Base-by-base conservation (phyloP, 2,797 vertebrate genomes). In the Smutsia temminckii region DNA sequence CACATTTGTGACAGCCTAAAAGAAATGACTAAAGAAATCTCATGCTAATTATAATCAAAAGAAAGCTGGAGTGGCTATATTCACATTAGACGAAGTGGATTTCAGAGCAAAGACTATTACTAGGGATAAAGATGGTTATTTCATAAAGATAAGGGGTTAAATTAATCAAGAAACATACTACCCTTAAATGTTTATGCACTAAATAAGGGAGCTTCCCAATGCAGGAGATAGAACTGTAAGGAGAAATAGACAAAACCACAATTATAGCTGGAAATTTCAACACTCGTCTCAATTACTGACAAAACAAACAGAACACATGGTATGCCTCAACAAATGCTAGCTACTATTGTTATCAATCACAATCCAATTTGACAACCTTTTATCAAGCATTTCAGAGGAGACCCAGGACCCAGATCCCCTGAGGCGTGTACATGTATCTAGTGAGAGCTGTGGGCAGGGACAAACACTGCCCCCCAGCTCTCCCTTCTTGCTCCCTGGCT, bases 401-500 rank as follows among this genome's bases (percentile, higher is more conserved):
- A 40, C 12, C 13, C 32, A n/a, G 29, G 42, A 61, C 68, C 77
- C 49, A 25, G 51, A 68, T 10, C 20, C 21, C 16, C 49, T 34
- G 12, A 57, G n/a, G 80, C 10, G 27, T 3, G 32, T 5, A 6
- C 46, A 13, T 46, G 61, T 27, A 27, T 29, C 61, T 18, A 0
- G 2, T 11, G 29, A 11, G 1, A 81, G 5, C 42, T 23, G 17
- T 0, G 14, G 32, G 2, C 34, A 4, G 6, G 57, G 42, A 34
- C 40, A 34, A 55, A 37, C 46, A 21, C 4, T 4, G 1, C 20
- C 20, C n/a, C 63, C 6, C 25, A 40, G 25, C 11, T 6, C 42
- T 9, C 53, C 10, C 55, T 66, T 46, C 27, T 57, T 61, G 74
- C 88, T 91, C 92, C 49, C 86, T 71, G 55, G 96, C 97, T 97